These are phyloP conservation scores for Microplitis manilae DNA, from an alignment of 2,888 invertebrate species.

Conservation along the genomic window DNA sequence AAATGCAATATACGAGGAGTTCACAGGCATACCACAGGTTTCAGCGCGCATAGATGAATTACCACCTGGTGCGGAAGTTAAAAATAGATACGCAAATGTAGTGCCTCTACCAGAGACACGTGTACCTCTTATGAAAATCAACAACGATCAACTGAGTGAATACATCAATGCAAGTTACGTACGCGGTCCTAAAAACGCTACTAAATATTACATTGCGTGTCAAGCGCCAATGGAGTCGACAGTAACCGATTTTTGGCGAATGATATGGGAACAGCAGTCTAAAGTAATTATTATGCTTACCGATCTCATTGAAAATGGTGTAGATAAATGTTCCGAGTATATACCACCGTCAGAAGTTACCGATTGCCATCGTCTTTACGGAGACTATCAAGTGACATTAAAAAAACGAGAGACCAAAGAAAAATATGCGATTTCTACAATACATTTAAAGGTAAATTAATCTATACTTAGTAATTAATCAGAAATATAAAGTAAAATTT, in stretches of 20 bases:
- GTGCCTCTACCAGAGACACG: constrained; percentile 93
- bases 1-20: constrained; percentile 85
- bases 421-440: constrained; percentile 89
- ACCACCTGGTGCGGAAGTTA: constrained; percentile 89
- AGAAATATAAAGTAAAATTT: too few relatives aligned
- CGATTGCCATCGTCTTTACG: constrained; percentile 89
- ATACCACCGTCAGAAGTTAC: constrained; percentile 93
- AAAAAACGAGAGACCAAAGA: constrained; percentile 92
- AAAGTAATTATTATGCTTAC: constrained; percentile 92
- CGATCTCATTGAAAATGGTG: constrained; percentile 90
- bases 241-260: constrained; percentile 92
- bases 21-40: constrained; percentile 85
- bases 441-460: constrained; percentile 81
- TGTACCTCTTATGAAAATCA: constrained; percentile 82
- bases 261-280: constrained; percentile 96
- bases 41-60: constrained; percentile 86
- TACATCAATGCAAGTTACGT: constrained; percentile 96
- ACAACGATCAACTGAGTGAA: constrained; percentile 85
- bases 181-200: constrained; percentile 87
- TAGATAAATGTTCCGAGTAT: constrained; percentile 92
- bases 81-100: constrained; percentile 95
- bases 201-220: constrained; percentile 91
- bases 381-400: constrained; percentile 89
- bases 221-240: constrained; percentile 92
- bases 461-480: too few relatives aligned